Evolutionary conservation across 1,140 invertebrate species (phyloP).

Genomic region (Lethrus apterus): DNA sequence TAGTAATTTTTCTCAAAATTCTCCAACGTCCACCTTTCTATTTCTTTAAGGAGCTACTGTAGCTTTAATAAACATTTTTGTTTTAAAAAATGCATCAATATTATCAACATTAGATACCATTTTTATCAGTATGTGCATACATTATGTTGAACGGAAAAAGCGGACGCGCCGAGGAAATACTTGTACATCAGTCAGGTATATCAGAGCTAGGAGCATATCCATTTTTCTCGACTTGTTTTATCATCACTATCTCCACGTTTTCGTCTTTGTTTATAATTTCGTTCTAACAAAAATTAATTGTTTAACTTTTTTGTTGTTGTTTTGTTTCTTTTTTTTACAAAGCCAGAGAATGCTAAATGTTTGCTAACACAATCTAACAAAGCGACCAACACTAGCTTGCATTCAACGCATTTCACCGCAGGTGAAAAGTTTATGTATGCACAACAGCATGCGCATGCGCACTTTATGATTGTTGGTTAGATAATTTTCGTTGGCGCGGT

Average conservation of each 20-base stretch:
- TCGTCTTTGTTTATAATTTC: slow-evolving; percentile 4
- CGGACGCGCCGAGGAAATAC: no score
- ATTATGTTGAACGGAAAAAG: no score
- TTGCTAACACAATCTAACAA: slow-evolving; percentile 16
- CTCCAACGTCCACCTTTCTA: no score
- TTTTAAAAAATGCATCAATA: no score
- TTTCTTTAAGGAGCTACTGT: no score
- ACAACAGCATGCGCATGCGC: slow-evolving; percentile 3
- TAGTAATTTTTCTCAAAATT: no score
- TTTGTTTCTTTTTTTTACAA: slow-evolving; percentile 14
- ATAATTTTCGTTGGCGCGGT: no score
- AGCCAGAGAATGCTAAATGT: slow-evolving; percentile 19
- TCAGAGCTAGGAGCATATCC: slow-evolving; percentile 26
- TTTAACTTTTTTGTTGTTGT: slow-evolving; percentile 13
- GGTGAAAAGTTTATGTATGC: no score
- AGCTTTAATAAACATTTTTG: no score
- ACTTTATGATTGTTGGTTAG: no score
- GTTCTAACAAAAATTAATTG: slow-evolving; percentile 11
- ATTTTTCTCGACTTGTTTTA: slow-evolving; percentile 15
- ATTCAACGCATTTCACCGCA: neutral
- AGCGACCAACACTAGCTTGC: slow-evolving; percentile 10
- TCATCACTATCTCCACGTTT: slow-evolving; percentile 16
- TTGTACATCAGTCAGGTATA: slow-evolving; percentile 7
- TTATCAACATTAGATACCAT: no score
- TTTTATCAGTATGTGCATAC: no score